Evolutionary conservation across 2,888 invertebrate species (phyloP), one percentile per base, ranked within the genome.

Genomic region (Alsophila aescularia): DNA sequence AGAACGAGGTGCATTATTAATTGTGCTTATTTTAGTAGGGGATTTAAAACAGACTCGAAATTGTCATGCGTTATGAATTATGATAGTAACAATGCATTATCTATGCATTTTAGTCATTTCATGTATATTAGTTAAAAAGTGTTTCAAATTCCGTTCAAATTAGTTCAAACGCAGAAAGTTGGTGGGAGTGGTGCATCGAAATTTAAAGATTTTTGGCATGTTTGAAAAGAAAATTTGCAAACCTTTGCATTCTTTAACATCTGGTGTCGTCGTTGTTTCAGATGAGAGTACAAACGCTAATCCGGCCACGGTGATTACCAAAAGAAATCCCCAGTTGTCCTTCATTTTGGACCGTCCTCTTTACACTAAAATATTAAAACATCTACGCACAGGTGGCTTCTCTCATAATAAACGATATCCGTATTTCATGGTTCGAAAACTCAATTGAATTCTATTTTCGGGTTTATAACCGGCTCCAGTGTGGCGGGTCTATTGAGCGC

Each of bases 381-480:
- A 62, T 69, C 60, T 66, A 70, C 70, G 72, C 60, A 69, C 69
- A 61, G 68, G 62, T 68, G 66, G 61, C 52, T 66, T 70, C 67
- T 73, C 62, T 70, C 77, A 75, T 77, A 71, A 62, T 69, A 71
- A 62, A 68, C 57, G 67, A 58, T 73, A 59, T 62, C 58, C 62
- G 66, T 73, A 72, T 75, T 75, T 67, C 73, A 75, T 75, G 52
- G 63, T 67, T 73, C 40, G 57, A 68, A 70, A 71, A 71, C 67
- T 69, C 67, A 69, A 64, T 54, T 69, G 53, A 35, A 59, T 71
- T 77, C 81, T 85, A 81, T 81, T 83, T 74, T 77, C 67, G 75
- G 72, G 58, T 70, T 40, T 55, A 16, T 45, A 52, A 67, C 66
- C 60, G 60, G 60, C 65, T 73, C 70, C 66, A 66, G 70, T 70